These are phyloP conservation scores for Falco peregrinus DNA, from an alignment of 2,797 vertebrate species.

Conservation along the genomic window DNA sequence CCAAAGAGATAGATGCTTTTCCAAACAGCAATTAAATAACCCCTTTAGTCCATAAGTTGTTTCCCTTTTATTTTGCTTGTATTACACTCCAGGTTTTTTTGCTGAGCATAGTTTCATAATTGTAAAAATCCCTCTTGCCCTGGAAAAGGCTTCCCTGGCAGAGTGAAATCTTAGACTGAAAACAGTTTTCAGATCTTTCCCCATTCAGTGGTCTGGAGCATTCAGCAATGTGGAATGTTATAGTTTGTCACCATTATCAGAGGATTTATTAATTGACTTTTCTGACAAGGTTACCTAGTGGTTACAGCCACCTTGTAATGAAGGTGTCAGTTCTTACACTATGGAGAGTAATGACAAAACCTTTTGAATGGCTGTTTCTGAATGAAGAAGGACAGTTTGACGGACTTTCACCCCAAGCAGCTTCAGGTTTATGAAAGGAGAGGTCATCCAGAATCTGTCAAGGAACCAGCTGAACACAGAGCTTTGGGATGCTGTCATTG, in stretches of 20 bases:
- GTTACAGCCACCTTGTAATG: not conserved
- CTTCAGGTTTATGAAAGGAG: not conserved
- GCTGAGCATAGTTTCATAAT: not conserved
- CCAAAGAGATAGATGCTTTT: not conserved
- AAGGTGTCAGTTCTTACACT: not conserved
- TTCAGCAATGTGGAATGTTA: not conserved
- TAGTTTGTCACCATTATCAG: not conserved
- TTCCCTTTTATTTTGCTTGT: not conserved
- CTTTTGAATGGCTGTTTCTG: not conserved
- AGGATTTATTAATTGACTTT: not conserved
- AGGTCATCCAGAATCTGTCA: not conserved
- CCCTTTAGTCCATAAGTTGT: rapidly evolving
- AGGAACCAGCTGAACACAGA: not conserved
- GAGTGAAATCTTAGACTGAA: not conserved
- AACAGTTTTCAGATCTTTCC: not conserved
- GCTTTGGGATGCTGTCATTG: not conserved
- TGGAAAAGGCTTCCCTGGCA: not conserved
- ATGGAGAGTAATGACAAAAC: not conserved
- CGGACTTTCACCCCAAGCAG: not conserved
- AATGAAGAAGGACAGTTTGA: conserved; percentile 15
- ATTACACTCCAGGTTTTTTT: not conserved
- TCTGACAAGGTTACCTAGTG: not conserved
- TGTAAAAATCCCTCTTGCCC: not conserved
- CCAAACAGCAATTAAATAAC: not conserved
- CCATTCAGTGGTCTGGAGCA: not conserved